Evolutionary conservation across 2,113 vertebrate genomes (phyloP).

Genomic region (Camelus dromedarius): DNA sequence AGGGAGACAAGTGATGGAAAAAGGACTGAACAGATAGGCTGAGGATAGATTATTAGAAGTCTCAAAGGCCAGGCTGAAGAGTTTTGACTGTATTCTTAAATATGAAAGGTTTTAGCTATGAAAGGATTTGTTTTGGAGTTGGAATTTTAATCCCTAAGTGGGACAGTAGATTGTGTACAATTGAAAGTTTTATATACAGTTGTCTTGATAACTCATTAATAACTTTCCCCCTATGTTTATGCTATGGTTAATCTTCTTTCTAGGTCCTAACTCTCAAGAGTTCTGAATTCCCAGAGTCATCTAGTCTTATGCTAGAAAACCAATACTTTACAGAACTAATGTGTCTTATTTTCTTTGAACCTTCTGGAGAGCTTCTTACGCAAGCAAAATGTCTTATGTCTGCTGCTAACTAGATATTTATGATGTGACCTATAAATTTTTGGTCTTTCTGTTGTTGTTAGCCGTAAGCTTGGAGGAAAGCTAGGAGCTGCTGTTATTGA

Average conservation of each 20-base stretch:
- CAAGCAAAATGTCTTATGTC: slow-evolving; percentile 45
- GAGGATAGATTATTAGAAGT: neutral
- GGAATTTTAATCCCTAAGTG: slow-evolving; percentile 55
- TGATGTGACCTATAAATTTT: slow-evolving; percentile 16
- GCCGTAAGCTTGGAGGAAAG: slow-evolving; percentile 96
- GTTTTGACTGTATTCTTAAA: neutral
- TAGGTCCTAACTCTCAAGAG: neutral
- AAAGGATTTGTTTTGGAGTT: slow-evolving; percentile 8
- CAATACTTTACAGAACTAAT: neutral
- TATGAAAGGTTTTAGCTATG: neutral
- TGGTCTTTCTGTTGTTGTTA: slow-evolving; percentile 77
- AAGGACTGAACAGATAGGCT: neutral
- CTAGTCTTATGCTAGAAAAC: neutral
- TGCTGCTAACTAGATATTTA: slow-evolving; percentile 32
- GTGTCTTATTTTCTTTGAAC: slow-evolving; percentile 18
- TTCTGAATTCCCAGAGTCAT: slow-evolving; percentile 14
- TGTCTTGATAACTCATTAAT: slow-evolving; percentile 42
- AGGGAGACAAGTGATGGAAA: neutral
- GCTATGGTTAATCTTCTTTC: slow-evolving; percentile 35
- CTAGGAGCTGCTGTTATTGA: slow-evolving; percentile 93
- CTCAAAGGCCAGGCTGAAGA: neutral
- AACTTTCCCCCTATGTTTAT: slow-evolving; percentile 44
- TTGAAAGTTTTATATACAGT: neutral
- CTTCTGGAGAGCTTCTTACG: slow-evolving; percentile 14
- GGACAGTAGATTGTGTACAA: neutral